Percentiles rank a stretch among this genome's conserved stretches.
Evolutionary conservation across 23 tunicate genomes (phyloP).

Genomic region (Clavelina lepadiformis): DNA sequence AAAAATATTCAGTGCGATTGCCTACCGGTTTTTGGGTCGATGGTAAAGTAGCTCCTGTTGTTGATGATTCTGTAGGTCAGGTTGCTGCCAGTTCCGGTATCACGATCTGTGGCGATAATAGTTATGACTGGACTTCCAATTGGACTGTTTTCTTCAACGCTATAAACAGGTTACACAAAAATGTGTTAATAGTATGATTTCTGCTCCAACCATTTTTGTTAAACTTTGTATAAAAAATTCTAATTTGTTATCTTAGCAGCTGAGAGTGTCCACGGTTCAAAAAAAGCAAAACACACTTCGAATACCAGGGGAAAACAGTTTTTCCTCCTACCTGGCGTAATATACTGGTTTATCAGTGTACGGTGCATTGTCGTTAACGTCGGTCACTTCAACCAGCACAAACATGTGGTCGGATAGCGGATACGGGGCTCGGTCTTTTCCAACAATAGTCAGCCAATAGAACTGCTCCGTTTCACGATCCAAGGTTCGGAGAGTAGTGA

Average conservation of each 20-base stretch:
- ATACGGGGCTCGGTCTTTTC: conserved; percentile 31
- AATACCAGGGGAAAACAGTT: background rate
- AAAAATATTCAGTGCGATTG: too few species aligned
- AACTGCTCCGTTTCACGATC: conserved; percentile 44
- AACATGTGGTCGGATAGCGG: conserved; percentile 38
- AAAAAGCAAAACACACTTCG: too few species aligned
- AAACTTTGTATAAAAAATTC: background rate
- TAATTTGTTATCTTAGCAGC: background rate
- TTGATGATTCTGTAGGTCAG: conserved; percentile 14
- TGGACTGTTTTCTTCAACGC: conserved; percentile 46
- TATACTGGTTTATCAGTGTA: conserved; percentile 17
- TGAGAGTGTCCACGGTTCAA: background rate
- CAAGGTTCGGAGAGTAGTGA: conserved; percentile 23
- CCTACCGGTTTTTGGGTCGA: conserved; percentile 36
- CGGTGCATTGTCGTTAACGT: conserved; percentile 63
- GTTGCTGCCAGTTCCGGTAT: conserved; percentile 43
- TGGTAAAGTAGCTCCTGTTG: conserved; percentile 9
- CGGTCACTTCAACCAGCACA: conserved; percentile 51
- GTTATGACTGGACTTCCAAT: conserved; percentile 35
- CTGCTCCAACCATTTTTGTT: background rate
- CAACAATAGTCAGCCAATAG: conserved; percentile 54
- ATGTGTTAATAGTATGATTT: background rate
- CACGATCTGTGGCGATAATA: conserved; percentile 52
- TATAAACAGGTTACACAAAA: conserved; percentile 2
- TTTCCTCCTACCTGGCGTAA: conserved; percentile 29